A percentile compares a stretch with the other conserved stretches of the same genome.
phyloP scores from a whole-genome alignment of 2,797 vertebrate species.

The Clarias platycephalus region DNA sequence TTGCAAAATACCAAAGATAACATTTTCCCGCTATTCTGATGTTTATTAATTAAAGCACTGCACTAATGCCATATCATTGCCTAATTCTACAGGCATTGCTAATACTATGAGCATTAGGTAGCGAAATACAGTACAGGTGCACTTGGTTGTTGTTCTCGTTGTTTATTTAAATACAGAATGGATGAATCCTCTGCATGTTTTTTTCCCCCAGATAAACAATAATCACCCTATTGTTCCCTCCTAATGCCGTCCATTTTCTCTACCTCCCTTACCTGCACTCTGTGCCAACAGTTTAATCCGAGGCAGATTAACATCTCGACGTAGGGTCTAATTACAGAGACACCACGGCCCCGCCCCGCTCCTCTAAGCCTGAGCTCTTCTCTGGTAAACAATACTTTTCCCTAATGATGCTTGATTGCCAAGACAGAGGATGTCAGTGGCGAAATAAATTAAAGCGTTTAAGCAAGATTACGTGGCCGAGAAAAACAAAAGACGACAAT shows the following conservation, averaged over 20 bases:
- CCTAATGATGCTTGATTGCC: slow-evolving; percentile 27
- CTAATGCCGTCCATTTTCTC: neutral
- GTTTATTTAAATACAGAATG: neutral
- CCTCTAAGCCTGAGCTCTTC: neutral
- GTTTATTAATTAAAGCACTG: neutral
- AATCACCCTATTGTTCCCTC: neutral
- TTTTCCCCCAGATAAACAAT: neutral
- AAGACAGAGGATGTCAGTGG: slow-evolving; percentile 9
- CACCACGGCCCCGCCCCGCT: neutral
- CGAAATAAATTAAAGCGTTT: slow-evolving; percentile 10
- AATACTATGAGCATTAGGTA: neutral
- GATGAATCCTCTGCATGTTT: neutral
- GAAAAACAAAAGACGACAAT: neutral
- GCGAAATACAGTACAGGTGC: neutral
- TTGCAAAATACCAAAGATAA: neutral
- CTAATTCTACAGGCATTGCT: neutral
- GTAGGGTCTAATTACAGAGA: slow-evolving; percentile 4
- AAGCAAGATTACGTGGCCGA: neutral
- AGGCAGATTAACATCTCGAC: slow-evolving; percentile 20
- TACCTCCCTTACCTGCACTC: slow-evolving; percentile 7
- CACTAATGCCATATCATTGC: neutral
- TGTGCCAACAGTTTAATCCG: slow-evolving; percentile 13
- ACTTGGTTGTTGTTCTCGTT: neutral
- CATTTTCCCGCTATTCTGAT: neutral
- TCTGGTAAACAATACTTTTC: slow-evolving; percentile 24